phyloP scores from a whole-genome alignment of 2,888 invertebrate genomes.

The Teleogryllus oceanicus region DNA sequence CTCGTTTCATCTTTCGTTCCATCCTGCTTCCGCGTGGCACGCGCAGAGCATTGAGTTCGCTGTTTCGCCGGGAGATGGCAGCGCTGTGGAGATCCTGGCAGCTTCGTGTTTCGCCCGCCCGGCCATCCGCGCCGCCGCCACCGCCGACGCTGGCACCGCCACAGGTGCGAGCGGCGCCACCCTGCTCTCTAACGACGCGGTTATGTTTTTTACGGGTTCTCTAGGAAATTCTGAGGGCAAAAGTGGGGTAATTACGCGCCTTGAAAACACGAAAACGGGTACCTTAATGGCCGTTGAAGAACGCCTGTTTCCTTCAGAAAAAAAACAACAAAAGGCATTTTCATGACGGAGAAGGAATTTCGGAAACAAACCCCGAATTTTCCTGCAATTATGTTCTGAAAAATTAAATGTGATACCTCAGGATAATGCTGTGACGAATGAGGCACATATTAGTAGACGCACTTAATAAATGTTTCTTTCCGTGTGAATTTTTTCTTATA shows the following conservation, averaged over 20 bases:
- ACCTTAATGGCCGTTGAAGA: neutral
- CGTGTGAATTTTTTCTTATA: too few species aligned
- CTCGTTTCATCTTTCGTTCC: neutral
- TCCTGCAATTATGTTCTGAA: neutral
- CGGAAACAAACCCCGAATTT: neutral
- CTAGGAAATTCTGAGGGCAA: slow-evolving; percentile 18
- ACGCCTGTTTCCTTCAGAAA: neutral
- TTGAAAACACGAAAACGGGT: neutral
- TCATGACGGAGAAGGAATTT: neutral
- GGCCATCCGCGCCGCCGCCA: neutral
- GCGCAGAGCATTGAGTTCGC: neutral
- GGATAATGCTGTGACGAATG: neutral
- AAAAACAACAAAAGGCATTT: neutral
- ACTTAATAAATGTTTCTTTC: too few species aligned
- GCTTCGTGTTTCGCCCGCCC: neutral
- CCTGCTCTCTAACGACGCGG: slow-evolving; percentile 1
- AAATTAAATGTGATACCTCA: neutral
- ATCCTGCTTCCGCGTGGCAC: neutral
- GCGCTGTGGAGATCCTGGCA: neutral
- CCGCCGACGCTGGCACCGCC: neutral
- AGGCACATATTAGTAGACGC: too few species aligned
- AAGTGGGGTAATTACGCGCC: slow-evolving; percentile 18
- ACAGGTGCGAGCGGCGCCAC: slow-evolving; percentile 1
- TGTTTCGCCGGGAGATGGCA: neutral
- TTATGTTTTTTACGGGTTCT: slow-evolving; percentile 11